Base-by-base conservation (phyloP, 2,113 vertebrate species). In the Onychorhynchus coronatus region DNA sequence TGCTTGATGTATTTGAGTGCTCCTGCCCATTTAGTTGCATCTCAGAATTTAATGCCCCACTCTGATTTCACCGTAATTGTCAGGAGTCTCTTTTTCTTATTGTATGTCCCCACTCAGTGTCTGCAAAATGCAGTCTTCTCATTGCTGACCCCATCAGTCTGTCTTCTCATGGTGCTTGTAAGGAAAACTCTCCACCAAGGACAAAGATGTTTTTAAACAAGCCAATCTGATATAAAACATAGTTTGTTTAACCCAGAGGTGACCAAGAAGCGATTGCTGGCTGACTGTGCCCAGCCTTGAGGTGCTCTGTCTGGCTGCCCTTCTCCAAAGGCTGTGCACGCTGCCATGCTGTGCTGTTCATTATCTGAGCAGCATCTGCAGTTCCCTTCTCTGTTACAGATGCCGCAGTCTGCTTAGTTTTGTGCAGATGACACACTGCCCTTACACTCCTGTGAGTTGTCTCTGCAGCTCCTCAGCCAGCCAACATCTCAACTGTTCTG, bases 161-260 rank as follows among this genome's bases (percentile, higher is more conserved):
- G 85, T 95, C 79, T 94, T 79, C 76, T 94, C 75, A 25, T 56
- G 72, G 68, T 71, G 85, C 94, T 93, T 87, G 70, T 91, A 91
- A 95, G 95, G 91, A 66, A 96, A 95, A 72, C 61, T 74, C 55
- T 93, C 55, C 72, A 84, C 88, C 89, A 88, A 91, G 93, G 95
- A 80, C 92, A 94, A 93, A 91, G 88, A 92, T 96, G 92, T 96
- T 96, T 96, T 86, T 88, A 96, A 96, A 88, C 93, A 90, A 95
- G 52, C 65, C 52, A 59, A 50, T 83, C 92, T 86, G 85, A 95
- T 83, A 80, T 35, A 52, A 83, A 92, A 61, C 82, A 59, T 46
- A 90, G 90, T 95, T 96, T 95, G 92, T 68, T 93, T 97, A 95
- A 97, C 85, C 90, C 52, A 59, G 89, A 68, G 94, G 93, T 93